These are phyloP conservation scores for Germaria angustata DNA, from an alignment of 2,888 invertebrate species.

Conservation along the genomic window DNA sequence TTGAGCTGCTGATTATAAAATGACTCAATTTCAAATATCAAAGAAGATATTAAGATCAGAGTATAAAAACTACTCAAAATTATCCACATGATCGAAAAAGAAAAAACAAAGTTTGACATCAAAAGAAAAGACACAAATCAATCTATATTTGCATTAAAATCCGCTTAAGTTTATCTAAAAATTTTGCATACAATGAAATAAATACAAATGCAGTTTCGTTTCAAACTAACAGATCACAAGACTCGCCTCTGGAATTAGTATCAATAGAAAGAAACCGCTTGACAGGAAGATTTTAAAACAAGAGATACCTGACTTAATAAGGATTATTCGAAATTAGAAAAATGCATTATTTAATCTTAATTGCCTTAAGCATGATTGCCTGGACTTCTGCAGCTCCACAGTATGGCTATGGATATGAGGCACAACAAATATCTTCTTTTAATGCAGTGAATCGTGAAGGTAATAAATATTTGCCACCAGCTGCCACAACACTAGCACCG, in stretches of 20 bases:
- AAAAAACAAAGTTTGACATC: not conserved
- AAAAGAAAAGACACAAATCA: not conserved
- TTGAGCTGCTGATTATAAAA: constrained; percentile 38
- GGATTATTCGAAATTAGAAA: not conserved
- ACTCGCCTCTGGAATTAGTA: constrained; percentile 40
- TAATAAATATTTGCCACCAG: constrained; percentile 75
- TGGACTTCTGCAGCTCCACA: constrained; percentile 74
- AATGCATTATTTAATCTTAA: constrained; percentile 40
- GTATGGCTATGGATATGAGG: constrained; percentile 73
- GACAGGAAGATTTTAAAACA: not conserved
- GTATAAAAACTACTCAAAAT: constrained; percentile 51
- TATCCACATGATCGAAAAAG: constrained; percentile 30
- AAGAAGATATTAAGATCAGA: constrained; percentile 28
- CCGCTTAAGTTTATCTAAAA: constrained; percentile 1
- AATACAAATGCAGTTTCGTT: constrained; percentile 41
- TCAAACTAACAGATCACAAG: constrained; percentile 34
- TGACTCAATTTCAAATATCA: constrained; percentile 68
- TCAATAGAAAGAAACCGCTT: not conserved
- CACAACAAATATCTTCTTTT: constrained; percentile 47
- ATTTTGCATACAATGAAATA: constrained; percentile 51
- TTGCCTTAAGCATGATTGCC: constrained; percentile 65
- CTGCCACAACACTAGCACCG: constrained; percentile 73
- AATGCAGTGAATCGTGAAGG: constrained; percentile 70
- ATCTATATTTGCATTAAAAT: constrained; percentile 58
- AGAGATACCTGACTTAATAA: not conserved